Percentiles rank a stretch among this genome's conserved stretches.
These are phyloP conservation scores for Platyura marginata DNA, from an alignment of 1,140 invertebrate genomes.

Conservation along the genomic window DNA sequence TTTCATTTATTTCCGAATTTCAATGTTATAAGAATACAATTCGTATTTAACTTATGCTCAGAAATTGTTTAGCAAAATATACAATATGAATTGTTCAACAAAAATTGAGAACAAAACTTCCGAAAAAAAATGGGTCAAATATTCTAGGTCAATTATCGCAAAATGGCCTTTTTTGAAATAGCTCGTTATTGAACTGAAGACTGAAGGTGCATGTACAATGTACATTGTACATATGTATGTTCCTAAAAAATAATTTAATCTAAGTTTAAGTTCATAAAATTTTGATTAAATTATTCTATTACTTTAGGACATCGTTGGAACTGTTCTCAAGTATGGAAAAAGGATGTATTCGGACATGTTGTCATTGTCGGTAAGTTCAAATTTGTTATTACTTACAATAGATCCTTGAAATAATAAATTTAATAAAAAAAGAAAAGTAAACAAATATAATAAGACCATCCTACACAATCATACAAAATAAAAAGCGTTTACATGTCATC, in stretches of 20 bases:
- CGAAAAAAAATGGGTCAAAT: too few species aligned
- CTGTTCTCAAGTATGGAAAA: conserved; percentile 58
- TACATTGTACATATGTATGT: background rate
- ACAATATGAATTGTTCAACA: too few species aligned
- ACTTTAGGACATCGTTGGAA: conserved; percentile 74
- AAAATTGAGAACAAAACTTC: too few species aligned
- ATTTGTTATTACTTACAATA: background rate
- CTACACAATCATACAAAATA: background rate
- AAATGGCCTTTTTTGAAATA: too few species aligned
- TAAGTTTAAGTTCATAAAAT: background rate
- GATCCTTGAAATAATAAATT: background rate
- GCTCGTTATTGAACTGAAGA: too few species aligned
- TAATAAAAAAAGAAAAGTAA: background rate
- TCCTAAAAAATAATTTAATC: background rate
- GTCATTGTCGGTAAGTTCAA: conserved; percentile 53
- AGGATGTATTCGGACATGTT: conserved; percentile 59
- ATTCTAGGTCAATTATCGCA: too few species aligned
- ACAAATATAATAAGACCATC: background rate
- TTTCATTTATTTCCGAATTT: too few species aligned
- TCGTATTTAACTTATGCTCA: too few species aligned
- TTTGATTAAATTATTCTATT: background rate
- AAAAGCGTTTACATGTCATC: background rate
- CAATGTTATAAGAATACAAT: too few species aligned
- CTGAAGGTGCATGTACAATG: too few species aligned
- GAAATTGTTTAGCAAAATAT: too few species aligned